Evolutionary conservation across 2,888 invertebrate genomes (phyloP), one percentile per base, ranked within the genome.

Genomic region (Lasioglossum marginatum): DNA sequence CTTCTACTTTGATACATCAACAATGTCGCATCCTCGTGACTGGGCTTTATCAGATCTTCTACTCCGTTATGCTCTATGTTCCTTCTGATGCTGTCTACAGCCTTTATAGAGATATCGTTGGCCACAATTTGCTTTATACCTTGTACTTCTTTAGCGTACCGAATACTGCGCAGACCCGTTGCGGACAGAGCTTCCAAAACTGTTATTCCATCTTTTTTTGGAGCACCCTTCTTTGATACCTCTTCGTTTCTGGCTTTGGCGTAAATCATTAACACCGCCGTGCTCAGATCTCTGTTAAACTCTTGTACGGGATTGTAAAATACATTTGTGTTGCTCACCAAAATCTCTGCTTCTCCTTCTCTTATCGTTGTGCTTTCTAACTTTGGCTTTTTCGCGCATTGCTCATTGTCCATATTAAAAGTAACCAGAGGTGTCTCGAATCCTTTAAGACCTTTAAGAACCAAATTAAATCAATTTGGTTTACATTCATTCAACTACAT

Each of bases 251-350:
- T 74, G 6, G 79, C 43, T 57, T 96, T 95, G 12, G 96, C 96
- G 93, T 97, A 98, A n/a, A 97, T 96, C 82, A 96, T 96, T 37
- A 98, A 94, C 0, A 97, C 98, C 8, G 97, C 96, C 91, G 98
- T 96, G 93, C 98, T 98, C 88, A 99, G 96, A 95, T 99, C 99
- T 88, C 99, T 96, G 95, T 99, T 99, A 93, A 99, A 99, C 95
- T 99, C 99, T 95, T 99, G 99, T 1, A 99, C 99, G 0, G 99
- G 98, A 95, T 99, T 99, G 94, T 99, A 99, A 95, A 99, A 99
- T 0, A 99, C 99, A 93, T 97, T 97, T 60, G 97, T 97, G 71
- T 96, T 96, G 45, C 95, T 95, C 2, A 98, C 96, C 78, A 97
- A 95, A 86, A 99, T 97, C 93, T 97, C 97, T 0, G 98, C 98